Evolutionary conservation across 2,113 vertebrate species (phyloP).

Genomic region (Motacilla tschutschensis): DNA sequence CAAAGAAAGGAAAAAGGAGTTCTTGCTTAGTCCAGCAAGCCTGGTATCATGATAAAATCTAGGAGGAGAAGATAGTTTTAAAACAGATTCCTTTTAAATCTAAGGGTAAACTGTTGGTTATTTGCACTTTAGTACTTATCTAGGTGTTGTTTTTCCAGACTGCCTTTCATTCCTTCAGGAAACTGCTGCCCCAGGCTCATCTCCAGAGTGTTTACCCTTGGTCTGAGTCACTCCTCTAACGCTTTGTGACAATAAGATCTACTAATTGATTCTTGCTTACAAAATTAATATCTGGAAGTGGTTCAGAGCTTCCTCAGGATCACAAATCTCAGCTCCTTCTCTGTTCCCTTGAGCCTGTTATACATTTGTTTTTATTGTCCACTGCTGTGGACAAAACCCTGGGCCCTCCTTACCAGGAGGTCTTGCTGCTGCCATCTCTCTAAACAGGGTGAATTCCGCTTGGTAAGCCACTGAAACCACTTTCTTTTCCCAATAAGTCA

Average conservation of each 20-base stretch:
- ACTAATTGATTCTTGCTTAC: background rate
- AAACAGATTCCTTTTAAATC: background rate
- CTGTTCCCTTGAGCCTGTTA: background rate
- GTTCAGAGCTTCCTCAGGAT: background rate
- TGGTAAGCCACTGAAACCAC: background rate
- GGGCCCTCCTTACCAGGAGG: background rate
- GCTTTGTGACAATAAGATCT: background rate
- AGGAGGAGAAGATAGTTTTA: background rate
- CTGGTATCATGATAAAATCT: background rate
- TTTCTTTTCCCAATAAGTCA: background rate
- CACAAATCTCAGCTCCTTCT: background rate
- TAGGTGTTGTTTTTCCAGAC: background rate
- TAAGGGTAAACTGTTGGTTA: background rate
- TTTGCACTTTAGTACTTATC: background rate
- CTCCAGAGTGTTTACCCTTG: background rate
- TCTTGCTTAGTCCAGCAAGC: background rate
- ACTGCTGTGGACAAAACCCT: rapidly evolving
- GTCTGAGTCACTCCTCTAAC: background rate
- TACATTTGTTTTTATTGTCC: background rate
- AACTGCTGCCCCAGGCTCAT: background rate
- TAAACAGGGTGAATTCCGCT: background rate
- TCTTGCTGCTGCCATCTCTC: background rate
- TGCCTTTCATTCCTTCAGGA: rapidly evolving
- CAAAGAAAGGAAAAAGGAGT: background rate
- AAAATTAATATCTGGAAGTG: background rate